phyloP scores from a whole-genome alignment of 1,140 invertebrate genomes.

The Panagrolaimus sp. region DNA sequence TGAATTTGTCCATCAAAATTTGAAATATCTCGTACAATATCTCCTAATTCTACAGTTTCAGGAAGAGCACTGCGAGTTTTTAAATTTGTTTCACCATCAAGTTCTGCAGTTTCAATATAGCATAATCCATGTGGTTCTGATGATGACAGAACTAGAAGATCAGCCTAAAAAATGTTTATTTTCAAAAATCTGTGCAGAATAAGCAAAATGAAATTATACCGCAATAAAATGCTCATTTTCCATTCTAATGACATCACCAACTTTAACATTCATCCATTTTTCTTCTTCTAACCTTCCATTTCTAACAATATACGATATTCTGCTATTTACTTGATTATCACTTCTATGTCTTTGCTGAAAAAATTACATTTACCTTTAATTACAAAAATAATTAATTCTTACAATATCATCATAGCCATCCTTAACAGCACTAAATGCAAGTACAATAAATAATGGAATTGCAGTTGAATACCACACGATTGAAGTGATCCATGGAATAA shows the following conservation, averaged over 20 bases:
- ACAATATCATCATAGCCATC: constrained; percentile 94
- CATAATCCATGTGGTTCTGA: constrained; percentile 94
- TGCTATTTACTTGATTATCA: constrained; percentile 90
- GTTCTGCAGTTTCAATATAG: constrained; percentile 96
- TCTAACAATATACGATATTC: constrained; percentile 76
- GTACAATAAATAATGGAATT: constrained; percentile 88
- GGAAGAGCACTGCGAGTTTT: constrained; percentile 86
- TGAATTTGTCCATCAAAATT: constrained; percentile 70
- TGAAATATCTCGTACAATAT: constrained; percentile 73
- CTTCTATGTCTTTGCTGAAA: constrained; percentile 87
- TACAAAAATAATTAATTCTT: too few species aligned
- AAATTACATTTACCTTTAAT: too few species aligned
- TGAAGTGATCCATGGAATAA: constrained; percentile 94
- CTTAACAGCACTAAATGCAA: constrained; percentile 88
- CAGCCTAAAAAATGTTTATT: constrained; percentile 32
- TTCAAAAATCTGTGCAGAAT: not conserved
- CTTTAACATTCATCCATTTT: constrained; percentile 80
- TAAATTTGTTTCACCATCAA: constrained; percentile 95
- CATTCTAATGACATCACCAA: constrained; percentile 90
- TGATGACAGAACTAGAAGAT: constrained; percentile 69
- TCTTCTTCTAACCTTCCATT: constrained; percentile 80
- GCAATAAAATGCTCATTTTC: constrained; percentile 96
- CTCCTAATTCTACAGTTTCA: constrained; percentile 85
- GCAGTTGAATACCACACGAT: constrained; percentile 92
- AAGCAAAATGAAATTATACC: not conserved